phyloP scores from a whole-genome alignment of 2,888 invertebrate genomes.

The Erebia ligea region DNA sequence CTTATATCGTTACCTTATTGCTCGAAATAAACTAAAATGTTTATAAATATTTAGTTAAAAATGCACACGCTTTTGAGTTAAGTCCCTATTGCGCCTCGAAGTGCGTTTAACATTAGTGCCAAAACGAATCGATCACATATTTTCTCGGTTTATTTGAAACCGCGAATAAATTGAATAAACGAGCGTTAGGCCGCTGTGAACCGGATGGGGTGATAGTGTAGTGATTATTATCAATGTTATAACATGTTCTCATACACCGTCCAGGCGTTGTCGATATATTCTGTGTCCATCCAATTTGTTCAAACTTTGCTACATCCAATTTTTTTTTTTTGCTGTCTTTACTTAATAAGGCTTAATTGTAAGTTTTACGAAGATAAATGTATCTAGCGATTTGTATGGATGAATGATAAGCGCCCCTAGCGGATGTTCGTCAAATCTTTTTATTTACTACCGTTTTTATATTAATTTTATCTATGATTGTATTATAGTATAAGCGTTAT shows the following conservation, averaged over 20 bases:
- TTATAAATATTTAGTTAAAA: background rate
- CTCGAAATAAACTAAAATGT: background rate
- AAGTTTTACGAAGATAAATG: background rate
- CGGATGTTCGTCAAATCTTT: background rate
- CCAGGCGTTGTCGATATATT: slow-evolving; percentile 38
- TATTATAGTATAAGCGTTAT: background rate
- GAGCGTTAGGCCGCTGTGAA: slow-evolving; percentile 2
- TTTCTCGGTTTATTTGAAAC: slow-evolving; percentile 20
- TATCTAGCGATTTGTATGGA: background rate
- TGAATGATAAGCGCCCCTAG: background rate
- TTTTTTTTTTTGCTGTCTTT: background rate
- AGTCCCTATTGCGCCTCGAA: background rate
- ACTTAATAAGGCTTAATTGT: background rate
- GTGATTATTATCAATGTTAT: slow-evolving; percentile 29
- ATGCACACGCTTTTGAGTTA: background rate
- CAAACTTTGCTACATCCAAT: too few relatives aligned
- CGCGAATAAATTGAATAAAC: slow-evolving; percentile 12
- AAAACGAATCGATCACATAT: slow-evolving; percentile 10
- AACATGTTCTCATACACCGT: slow-evolving; percentile 39
- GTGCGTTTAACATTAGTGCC: slow-evolving; percentile 9
- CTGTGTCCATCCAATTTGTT: slow-evolving; percentile 13
- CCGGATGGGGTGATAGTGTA: slow-evolving; percentile 8
- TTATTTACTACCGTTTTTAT: background rate
- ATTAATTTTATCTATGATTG: background rate
- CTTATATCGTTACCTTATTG: too few relatives aligned